Percentiles rank a stretch among this genome's conserved stretches.
These are phyloP conservation scores for Aricia artaxerxes DNA, from an alignment of 2,888 invertebrate genomes.

Conservation along the genomic window DNA sequence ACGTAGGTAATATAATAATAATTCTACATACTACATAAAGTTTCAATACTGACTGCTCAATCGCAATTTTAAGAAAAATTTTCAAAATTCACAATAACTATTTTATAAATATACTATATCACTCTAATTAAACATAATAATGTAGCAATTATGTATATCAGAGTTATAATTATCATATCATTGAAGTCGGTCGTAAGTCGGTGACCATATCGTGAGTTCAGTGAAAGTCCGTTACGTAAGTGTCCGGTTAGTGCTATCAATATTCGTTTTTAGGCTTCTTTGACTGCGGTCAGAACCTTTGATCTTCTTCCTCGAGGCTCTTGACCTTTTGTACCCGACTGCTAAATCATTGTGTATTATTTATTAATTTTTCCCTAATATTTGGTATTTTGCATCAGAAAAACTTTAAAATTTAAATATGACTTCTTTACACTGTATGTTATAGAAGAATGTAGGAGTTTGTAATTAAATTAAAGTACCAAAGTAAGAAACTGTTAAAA, in stretches of 20 bases:
- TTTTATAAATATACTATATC: background rate
- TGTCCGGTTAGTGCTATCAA: slow-evolving; percentile 3
- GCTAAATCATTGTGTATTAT: background rate
- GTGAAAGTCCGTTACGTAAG: slow-evolving; percentile 4
- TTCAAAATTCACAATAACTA: background rate
- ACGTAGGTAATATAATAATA: too few relatives aligned
- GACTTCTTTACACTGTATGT: too few relatives aligned
- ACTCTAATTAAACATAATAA: background rate
- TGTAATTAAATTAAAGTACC: too few relatives aligned
- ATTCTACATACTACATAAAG: too few relatives aligned
- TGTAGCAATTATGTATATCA: slow-evolving; percentile 10
- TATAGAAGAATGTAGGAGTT: too few relatives aligned
- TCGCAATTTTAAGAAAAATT: background rate
- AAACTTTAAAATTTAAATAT: too few relatives aligned
- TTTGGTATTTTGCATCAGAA: too few relatives aligned
- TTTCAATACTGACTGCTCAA: too few relatives aligned
- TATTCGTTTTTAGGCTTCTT: background rate
- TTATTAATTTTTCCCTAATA: background rate
- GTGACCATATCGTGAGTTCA: background rate
- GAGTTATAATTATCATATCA: slow-evolving; percentile 1
- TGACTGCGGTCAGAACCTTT: slow-evolving; percentile 1
- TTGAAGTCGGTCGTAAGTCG: slow-evolving; percentile 1
- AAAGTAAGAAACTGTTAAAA: too few relatives aligned
- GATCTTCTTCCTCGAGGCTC: background rate
- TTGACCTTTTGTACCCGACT: background rate